These are phyloP conservation scores for Ophion ventricosus DNA, from an alignment of 2,888 invertebrate species.

Conservation along the genomic window DNA sequence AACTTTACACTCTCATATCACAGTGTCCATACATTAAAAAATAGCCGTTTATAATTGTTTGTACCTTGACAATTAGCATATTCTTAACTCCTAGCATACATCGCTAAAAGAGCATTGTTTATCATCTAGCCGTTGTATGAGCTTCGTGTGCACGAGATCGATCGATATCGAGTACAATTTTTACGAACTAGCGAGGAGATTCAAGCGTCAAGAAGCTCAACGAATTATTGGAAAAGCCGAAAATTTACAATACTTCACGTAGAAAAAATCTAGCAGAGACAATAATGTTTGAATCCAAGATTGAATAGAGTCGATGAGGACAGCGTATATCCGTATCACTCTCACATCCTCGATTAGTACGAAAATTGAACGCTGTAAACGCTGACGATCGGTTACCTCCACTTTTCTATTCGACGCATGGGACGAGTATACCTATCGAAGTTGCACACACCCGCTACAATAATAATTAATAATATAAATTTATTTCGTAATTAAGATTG, in stretches of 20 bases:
- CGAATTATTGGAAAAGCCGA: not conserved
- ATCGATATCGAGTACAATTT: not conserved
- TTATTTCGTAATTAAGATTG: not conserved
- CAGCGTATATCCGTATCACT: not conserved
- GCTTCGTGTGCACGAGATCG: not conserved
- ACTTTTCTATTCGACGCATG: not conserved
- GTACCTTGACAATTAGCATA: not conserved
- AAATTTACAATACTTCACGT: not conserved
- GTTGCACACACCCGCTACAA: slow-evolving; percentile 10
- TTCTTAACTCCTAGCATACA: not conserved
- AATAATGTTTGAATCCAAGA: not conserved
- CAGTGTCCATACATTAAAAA: slow-evolving; percentile 40
- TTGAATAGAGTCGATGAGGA: not conserved
- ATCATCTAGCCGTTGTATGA: not conserved
- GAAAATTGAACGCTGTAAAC: not conserved
- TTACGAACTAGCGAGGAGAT: not conserved
- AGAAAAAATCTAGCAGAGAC: not conserved
- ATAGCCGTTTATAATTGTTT: not conserved
- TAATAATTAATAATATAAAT: slow-evolving; percentile 22
- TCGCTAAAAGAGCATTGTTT: not conserved
- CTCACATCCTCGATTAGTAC: not conserved
- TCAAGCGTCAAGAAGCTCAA: not conserved
- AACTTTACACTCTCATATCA: slow-evolving; percentile 49
- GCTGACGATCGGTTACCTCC: not conserved
- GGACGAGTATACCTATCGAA: not conserved